Conservation (phyloP, 2,888 invertebrate species). For the Lissocephala sabroskyi region DNA sequence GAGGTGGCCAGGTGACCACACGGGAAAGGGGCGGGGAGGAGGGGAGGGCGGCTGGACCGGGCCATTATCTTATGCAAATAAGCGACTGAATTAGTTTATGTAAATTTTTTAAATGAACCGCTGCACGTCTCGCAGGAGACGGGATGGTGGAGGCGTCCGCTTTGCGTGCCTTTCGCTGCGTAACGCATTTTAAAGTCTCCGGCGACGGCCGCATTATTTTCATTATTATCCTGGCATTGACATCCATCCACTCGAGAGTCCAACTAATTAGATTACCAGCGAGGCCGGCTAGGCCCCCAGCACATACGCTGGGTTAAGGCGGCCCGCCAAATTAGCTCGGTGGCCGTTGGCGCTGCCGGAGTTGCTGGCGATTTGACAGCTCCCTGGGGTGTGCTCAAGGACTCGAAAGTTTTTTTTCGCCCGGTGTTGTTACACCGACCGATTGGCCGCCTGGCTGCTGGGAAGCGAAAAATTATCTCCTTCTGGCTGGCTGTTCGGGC, state of each 20-base stretch:
- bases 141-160: neutral
- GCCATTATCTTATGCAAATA: conserved; percentile 64
- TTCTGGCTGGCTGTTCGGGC: too few relatives aligned
- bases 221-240: conserved; percentile 16
- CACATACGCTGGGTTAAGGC: conserved; percentile 5
- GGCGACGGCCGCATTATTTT: neutral
- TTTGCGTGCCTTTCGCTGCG: too few relatives aligned
- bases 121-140: neutral
- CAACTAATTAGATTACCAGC: conserved; percentile 50
- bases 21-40: too few relatives aligned
- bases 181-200: conserved; percentile 16
- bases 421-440: conserved; percentile 35
- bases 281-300: neutral
- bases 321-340: conserved; percentile 24
- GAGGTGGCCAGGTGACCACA: too few relatives aligned
- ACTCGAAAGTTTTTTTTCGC: conserved; percentile 53
- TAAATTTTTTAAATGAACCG: conserved; percentile 38
- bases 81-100: conserved; percentile 64
- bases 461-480: too few relatives aligned
- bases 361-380: conserved; percentile 49
- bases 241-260: conserved; percentile 36
- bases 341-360: conserved; percentile 2
- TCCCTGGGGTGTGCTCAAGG: conserved; percentile 59
- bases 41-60: too few relatives aligned
- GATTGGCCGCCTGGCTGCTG: too few relatives aligned